Evolutionary conservation across 2,797 vertebrate genomes (phyloP).

Genomic region (Premnoplex brunnescens): DNA sequence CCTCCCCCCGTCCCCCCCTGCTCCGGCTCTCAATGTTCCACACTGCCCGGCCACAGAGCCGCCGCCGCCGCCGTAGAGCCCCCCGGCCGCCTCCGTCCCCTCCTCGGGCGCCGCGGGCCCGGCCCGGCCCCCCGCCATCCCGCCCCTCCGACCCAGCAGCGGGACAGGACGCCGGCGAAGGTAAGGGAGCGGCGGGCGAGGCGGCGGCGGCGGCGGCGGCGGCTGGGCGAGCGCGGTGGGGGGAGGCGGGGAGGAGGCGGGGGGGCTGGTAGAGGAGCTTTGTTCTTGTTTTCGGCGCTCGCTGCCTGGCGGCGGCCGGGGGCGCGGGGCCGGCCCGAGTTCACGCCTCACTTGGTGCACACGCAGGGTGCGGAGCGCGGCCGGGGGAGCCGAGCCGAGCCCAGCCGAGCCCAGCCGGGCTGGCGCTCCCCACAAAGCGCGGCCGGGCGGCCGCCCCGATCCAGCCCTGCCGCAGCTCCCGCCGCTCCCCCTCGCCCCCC

Average conservation of each 20-base stretch:
- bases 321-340: constrained; percentile 74
- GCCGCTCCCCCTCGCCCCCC: constrained; percentile 5
- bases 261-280: constrained; percentile 72
- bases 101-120: constrained; percentile 59
- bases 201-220: constrained; percentile 60
- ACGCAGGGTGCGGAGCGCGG: constrained; percentile 61
- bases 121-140: constrained; percentile 76
- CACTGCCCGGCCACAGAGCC: constrained; percentile 78
- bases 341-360: constrained; percentile 84
- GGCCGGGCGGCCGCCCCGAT: constrained; percentile 35
- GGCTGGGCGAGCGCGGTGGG: constrained; percentile 57
- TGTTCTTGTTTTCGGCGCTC: constrained; percentile 78
- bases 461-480: constrained; percentile 31
- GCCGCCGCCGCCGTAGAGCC: background rate
- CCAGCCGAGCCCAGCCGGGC: background rate
- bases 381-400: constrained; percentile 6
- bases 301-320: constrained; percentile 71
- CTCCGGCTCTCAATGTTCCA: constrained; percentile 80
- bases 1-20: constrained; percentile 53
- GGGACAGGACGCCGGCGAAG: constrained; percentile 81
- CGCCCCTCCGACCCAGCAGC: constrained; percentile 76
- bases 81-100: too few relatives aligned
- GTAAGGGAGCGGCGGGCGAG: constrained; percentile 77
- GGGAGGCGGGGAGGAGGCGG: constrained; percentile 47
- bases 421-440: constrained; percentile 69